Base-by-base conservation (phyloP, 1,140 invertebrate species). In the Trichonephila inaurata region DNA sequence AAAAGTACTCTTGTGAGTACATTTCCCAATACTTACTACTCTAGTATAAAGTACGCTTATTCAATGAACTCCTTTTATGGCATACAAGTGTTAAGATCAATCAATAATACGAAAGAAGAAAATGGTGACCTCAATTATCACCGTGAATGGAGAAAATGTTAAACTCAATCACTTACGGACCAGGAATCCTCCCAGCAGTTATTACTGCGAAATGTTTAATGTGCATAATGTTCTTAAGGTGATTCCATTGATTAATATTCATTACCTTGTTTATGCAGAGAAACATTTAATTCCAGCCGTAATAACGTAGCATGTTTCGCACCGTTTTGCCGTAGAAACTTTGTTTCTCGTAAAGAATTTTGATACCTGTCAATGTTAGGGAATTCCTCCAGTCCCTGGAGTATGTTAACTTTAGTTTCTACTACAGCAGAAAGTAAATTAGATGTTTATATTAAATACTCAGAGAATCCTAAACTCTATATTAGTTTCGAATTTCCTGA, bases 231-330 rank as follows among this genome's bases (percentile, higher is more conserved):
- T 51, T 89, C 62, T 89, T 19, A 69, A 89, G 87, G 40, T 64
- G 87, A 72, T 51, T 62, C 64, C 19, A 28, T 72, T 62, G 87
- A 89, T 89, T 89, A 89, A 89, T 89, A 89, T 89, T 89, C 87
- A 72, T 69, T 58, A 19, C 87, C 87, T 69, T 89, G 87, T 89
- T 89, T 89, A 24, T 89, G 62, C 40, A 44, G 28, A 19, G 87
- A 64, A 89, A n/a, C 87, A 66, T 61, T 89, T 64, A 21, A 89
- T 69, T 89, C 33, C 18, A 62, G 60, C 19, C 28, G 60, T 33
- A 66, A 61, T 58, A 60, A 7, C 18, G 58, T 14, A 33, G 60
- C 61, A 87, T 58, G 58, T 85, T 85, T 58, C 44, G 21, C n/a
- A 24, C 5, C n/a, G 8, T 77, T 77, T 77, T 77, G 24, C 33